phyloP scores from a whole-genome alignment of 2,113 vertebrate species.

The Uria lomvia region DNA sequence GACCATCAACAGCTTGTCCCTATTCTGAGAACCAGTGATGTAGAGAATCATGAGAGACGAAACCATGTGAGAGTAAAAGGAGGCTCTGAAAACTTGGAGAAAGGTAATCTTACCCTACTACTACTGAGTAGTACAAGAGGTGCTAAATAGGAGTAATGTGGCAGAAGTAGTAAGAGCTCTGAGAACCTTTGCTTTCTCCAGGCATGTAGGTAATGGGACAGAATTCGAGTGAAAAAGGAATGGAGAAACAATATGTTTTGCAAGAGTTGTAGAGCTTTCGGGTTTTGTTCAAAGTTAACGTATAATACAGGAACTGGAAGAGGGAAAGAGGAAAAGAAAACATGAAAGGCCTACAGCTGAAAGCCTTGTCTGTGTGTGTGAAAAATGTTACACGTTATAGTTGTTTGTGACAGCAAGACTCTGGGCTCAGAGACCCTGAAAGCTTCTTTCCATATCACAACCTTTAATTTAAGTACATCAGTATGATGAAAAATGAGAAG shows the following conservation, averaged over 20 bases:
- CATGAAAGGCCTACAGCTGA: background rate
- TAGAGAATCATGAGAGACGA: slow-evolving; percentile 44
- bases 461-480: background rate
- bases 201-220: background rate
- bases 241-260: background rate
- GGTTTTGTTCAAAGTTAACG: background rate
- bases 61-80: slow-evolving; percentile 42
- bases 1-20: slow-evolving; percentile 44
- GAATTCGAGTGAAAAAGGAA: background rate
- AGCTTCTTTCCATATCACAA: background rate
- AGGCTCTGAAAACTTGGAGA: slow-evolving; percentile 53
- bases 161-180: background rate
- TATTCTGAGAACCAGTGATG: slow-evolving; percentile 6
- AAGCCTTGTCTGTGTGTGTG: background rate
- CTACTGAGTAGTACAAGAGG: background rate
- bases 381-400: background rate
- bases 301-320: background rate
- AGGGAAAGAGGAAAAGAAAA: background rate
- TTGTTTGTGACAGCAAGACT: background rate
- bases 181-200: background rate
- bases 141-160: background rate
- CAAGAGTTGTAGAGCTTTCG: background rate
- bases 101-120: slow-evolving; percentile 17
- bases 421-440: background rate
- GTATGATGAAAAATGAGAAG: background rate